phyloP scores from a whole-genome alignment of 2,888 invertebrate species.

The Heteromyza rotundicornis region DNA sequence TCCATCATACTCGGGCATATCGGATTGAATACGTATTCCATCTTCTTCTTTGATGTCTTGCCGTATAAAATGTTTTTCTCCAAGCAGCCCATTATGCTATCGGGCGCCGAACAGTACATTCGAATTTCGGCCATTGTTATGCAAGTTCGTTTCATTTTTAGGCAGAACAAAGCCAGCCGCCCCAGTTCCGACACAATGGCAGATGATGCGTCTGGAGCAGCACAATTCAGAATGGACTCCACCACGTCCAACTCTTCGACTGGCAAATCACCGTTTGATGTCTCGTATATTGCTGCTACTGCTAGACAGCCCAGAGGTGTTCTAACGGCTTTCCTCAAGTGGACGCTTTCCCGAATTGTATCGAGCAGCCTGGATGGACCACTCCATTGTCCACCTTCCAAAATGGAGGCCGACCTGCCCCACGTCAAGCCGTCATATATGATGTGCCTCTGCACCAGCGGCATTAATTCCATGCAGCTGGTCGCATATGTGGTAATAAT shows the following conservation, averaged over 20 bases:
- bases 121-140: constrained; percentile 65
- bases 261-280: constrained; percentile 59
- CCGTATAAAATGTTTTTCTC: constrained; percentile 62
- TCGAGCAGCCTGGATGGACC: constrained; percentile 62
- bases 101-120: constrained; percentile 61
- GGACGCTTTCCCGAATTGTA: constrained; percentile 60
- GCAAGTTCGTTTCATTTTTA: constrained; percentile 63
- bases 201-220: constrained; percentile 47
- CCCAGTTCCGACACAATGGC: constrained; percentile 64
- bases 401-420: constrained; percentile 63
- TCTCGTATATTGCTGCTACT: constrained; percentile 65
- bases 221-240: constrained; percentile 58
- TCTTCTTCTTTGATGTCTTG: constrained; percentile 59
- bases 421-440: constrained; percentile 64
- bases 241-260: constrained; percentile 56
- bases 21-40: constrained; percentile 62
- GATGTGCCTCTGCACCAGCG: constrained; percentile 64
- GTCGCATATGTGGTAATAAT: constrained; percentile 64
- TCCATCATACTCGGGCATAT: constrained; percentile 65
- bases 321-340: constrained; percentile 62
- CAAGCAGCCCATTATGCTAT: constrained; percentile 63
- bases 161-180: constrained; percentile 63
- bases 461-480: constrained; percentile 56
- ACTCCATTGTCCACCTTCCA: constrained; percentile 64
- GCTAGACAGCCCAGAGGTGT: constrained; percentile 66